Evolutionary conservation across 2,888 invertebrate genomes (phyloP).

Genomic region (Erpobdella octoculata): DNA sequence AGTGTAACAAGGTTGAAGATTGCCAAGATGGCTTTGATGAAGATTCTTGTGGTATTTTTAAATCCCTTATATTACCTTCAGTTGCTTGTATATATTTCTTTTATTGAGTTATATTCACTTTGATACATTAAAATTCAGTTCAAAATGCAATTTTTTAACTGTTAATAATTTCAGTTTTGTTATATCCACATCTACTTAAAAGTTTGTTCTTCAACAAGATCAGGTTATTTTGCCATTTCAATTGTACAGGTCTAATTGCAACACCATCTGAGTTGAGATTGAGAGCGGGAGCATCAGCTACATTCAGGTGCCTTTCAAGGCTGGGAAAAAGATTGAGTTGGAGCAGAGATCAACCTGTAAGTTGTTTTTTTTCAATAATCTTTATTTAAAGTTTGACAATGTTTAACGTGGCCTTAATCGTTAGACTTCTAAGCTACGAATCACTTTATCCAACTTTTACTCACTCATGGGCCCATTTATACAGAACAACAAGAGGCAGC

Average conservation of each 20-base stretch:
- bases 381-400: no score
- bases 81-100: not conserved
- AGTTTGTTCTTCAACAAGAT: not conserved
- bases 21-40: slow-evolving; percentile 35
- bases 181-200: no score
- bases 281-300: slow-evolving; percentile 70
- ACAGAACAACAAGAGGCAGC: no score
- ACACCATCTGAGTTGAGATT: slow-evolving; percentile 41
- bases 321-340: not conserved
- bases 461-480: no score
- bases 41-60: slow-evolving; percentile 37
- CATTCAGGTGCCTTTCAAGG: slow-evolving; percentile 84
- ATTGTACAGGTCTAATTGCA: slow-evolving; percentile 33
- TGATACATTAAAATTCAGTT: no score
- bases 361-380: not conserved
- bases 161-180: no score
- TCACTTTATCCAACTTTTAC: no score
- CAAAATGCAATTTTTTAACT: no score
- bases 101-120: not conserved
- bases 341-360: not conserved
- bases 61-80: not conserved
- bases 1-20: slow-evolving; percentile 66
- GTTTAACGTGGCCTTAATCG: no score
- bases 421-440: no score
- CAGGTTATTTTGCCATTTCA: not conserved